Evolutionary conservation across 2,797 vertebrate species (phyloP), one percentile per base, ranked within the genome.

Genomic region (Channallabes apus): DNA sequence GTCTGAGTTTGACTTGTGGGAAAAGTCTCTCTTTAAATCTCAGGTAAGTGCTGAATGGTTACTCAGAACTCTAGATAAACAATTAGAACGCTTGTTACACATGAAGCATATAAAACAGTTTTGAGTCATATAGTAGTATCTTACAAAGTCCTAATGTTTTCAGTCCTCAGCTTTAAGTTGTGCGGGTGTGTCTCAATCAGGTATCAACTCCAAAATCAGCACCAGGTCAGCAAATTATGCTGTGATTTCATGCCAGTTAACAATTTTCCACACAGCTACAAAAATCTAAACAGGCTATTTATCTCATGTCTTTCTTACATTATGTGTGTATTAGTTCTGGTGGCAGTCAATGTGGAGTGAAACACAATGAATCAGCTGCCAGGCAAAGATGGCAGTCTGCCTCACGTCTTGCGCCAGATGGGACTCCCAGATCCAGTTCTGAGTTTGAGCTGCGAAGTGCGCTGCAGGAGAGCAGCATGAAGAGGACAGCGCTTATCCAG

Each of bases 81-180:
- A 27, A 22, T n/a, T 51, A 18, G n/a, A 20, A 0, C 51, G 46
- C 0, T 0, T 81, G 15, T 61, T 32, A 46, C 41, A 46, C 41
- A 46, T 46, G 11, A 46, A 46, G 46, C 8, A 46, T 11, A 46
- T 46, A 46, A 46, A 46, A 46, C 46, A 46, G 46, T 46, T 46
- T 46, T 11, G 8, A 46, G 46, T 46, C 46, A 46, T 35, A 35
- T 35, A 35, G 35, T 51, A 27, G 18, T 81, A 27, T 85, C 61
- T 67, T 29, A 85, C 4, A 46, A 41, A 56, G 65, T 17, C 1
- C 41, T 18, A 6, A 12, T 73, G 79, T 77, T 85, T 38, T 83
- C 79, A 95, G 93, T 89, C 92, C 65, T 93, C 93, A 85, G 89
- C 93, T 82, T 94, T 94, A 93, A 91, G 89, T 85, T 91, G 90